A percentile compares a stretch with the other conserved stretches of the same genome.
phyloP scores from a whole-genome alignment of 2,797 vertebrate genomes.

The Agapornis canus region DNA sequence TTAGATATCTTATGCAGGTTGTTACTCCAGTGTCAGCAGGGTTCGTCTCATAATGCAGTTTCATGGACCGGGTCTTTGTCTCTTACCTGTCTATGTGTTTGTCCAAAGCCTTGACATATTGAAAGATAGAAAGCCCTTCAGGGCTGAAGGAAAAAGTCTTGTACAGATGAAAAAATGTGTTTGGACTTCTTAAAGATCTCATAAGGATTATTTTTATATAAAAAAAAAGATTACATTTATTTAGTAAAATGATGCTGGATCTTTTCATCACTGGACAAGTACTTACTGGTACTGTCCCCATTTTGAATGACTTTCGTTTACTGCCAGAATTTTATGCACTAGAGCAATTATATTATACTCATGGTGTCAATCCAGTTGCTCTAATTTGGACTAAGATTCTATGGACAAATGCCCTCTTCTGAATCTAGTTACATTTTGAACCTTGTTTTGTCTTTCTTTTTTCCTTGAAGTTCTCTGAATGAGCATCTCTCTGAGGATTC shows the following conservation, averaged over 20 bases:
- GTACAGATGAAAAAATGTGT: not conserved
- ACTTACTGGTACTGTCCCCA: not conserved
- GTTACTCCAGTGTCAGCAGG: rapidly evolving
- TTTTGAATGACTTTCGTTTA: not conserved
- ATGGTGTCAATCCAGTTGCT: not conserved
- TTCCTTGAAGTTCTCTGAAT: not conserved
- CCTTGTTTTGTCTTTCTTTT: not conserved
- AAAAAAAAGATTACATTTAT: not conserved
- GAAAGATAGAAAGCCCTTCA: not conserved
- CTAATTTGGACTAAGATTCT: not conserved
- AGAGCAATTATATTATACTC: not conserved
- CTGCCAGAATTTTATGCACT: not conserved
- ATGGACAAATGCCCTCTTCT: not conserved
- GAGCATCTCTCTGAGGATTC: not conserved
- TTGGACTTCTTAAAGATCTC: not conserved
- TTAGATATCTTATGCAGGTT: not conserved
- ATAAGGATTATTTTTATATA: not conserved
- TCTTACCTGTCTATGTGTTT: not conserved
- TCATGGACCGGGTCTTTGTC: not conserved
- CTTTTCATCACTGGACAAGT: not conserved
- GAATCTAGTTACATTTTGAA: not conserved
- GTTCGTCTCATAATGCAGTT: not conserved
- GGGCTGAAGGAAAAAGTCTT: not conserved
- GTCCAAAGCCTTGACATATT: not conserved
- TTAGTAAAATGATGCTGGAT: not conserved